Conservation (phyloP, 2,797 vertebrate genomes). For the Xyrichtys novacula region DNA sequence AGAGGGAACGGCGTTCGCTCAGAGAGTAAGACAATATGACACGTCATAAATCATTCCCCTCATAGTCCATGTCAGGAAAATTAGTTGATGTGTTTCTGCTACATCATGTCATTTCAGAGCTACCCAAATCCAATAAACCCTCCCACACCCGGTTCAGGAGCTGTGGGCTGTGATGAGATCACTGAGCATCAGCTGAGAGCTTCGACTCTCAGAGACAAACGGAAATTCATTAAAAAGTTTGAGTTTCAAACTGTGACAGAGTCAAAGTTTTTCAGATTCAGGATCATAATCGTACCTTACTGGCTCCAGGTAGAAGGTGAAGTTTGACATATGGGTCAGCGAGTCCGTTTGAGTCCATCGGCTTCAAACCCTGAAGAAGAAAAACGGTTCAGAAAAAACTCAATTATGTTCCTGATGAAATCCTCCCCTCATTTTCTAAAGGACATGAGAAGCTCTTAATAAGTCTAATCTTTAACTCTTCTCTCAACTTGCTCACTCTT, state of each 20-base stretch:
- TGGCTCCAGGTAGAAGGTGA: slow-evolving; percentile 95
- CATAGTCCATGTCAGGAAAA: not conserved
- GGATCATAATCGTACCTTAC: slow-evolving; percentile 88
- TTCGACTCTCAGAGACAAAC: not conserved
- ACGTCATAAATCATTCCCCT: not conserved
- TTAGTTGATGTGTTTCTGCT: not conserved
- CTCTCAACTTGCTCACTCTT: too few species aligned
- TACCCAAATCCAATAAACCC: not conserved
- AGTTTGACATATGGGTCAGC: slow-evolving; percentile 98
- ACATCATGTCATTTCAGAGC: not conserved
- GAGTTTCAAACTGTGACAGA: not conserved
- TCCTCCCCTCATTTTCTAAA: too few species aligned
- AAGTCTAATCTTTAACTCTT: too few species aligned
- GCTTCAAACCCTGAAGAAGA: slow-evolving; percentile 90
- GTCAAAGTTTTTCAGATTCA: too few species aligned
- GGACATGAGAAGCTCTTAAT: too few species aligned
- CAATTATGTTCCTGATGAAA: too few species aligned
- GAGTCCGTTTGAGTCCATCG: slow-evolving; percentile 97
- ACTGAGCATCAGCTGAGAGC: not conserved
- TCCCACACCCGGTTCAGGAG: not conserved
- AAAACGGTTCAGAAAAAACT: not conserved
- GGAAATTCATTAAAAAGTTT: not conserved
- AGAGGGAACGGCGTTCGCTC: not conserved
- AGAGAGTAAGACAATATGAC: not conserved
- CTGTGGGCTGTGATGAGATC: not conserved